Evolutionary conservation across 2,797 vertebrate species (phyloP), one percentile per base, ranked within the genome.

Genomic region (Lagocephalus sceleratus): DNA sequence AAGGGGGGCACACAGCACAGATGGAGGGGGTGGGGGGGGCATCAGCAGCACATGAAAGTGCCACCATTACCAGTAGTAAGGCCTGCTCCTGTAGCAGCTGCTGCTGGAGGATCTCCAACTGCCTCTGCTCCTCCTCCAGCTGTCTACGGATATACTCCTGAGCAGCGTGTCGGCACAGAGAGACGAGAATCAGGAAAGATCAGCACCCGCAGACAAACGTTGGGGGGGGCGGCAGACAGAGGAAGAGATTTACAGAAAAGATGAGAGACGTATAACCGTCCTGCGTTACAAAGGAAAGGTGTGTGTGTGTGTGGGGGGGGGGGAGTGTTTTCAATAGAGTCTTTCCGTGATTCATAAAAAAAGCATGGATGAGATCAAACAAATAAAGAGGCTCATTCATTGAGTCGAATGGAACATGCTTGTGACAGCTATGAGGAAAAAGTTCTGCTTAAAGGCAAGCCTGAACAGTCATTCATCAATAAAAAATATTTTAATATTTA

Each of bases 81-180:
- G 91, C 97, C 88, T 98, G 97, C 77, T 99, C 97, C 91, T 98
- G 97, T 81, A 99, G 93, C 70, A 99, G 93, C 87, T 99, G 97
- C 88, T 99, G 96, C 89, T 99, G 97, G 85, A 99, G 92, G 82
- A 99, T 99, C 93, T 99, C 97, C 94, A 99, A 93, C 92, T 99
- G 97, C 74, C 97, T 96, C 89, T 99, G 97, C 81, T 99, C 97
- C 85, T 99, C 97, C 85, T 99, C 97, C 94, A 99, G 92, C 93
- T 99, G 97, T 74, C 95, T 94, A 90, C 97, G 96, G 89, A 99
- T 99, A 93, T 97, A 99, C 74, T 99, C 97, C 97, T 99, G 94
- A 90, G 91, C 90, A 81, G 73, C 82, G 51, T 51, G 74, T 59
- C 41, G 11, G 57, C 62, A 76, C 55, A 78, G 54, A 67, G 55